Conservation (phyloP, 2,113 vertebrate genomes). For the Sylvia atricapilla region DNA sequence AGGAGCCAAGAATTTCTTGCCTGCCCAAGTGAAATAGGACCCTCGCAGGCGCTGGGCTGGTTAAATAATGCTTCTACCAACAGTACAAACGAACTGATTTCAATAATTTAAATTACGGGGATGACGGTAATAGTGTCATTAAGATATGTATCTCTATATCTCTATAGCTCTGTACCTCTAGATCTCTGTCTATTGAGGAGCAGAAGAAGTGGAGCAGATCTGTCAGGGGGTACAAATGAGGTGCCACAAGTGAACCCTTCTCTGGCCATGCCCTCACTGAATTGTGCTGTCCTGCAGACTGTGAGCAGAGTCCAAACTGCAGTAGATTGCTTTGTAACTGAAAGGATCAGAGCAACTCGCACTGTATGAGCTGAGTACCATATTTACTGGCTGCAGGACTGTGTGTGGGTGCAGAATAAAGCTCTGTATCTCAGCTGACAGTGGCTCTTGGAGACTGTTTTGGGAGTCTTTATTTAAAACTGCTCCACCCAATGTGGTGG, state of each 20-base stretch:
- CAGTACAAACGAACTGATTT: not conserved
- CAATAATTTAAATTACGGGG: not conserved
- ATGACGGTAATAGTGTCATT: not conserved
- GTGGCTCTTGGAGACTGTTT: rapidly evolving
- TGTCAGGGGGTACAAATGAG: not conserved
- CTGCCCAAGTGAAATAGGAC: not conserved
- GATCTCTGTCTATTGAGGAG: not conserved
- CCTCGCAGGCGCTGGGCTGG: not conserved
- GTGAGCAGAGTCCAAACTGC: not conserved
- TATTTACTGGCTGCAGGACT: not conserved
- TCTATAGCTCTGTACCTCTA: not conserved
- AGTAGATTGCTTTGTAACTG: not conserved
- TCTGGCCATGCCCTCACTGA: not conserved
- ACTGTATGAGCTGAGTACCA: not conserved
- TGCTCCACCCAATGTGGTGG: not conserved
- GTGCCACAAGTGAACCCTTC: not conserved
- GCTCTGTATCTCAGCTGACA: not conserved
- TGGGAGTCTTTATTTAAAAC: not conserved
- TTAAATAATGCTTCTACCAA: not conserved
- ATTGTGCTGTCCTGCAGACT: rapidly evolving
- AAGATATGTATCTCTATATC: not conserved
- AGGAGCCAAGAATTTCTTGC: not conserved
- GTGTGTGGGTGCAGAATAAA: not conserved
- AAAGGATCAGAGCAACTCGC: not conserved
- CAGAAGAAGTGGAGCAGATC: not conserved